Conservation (phyloP, 2,797 vertebrate genomes). For the Mus minutoides region DNA sequence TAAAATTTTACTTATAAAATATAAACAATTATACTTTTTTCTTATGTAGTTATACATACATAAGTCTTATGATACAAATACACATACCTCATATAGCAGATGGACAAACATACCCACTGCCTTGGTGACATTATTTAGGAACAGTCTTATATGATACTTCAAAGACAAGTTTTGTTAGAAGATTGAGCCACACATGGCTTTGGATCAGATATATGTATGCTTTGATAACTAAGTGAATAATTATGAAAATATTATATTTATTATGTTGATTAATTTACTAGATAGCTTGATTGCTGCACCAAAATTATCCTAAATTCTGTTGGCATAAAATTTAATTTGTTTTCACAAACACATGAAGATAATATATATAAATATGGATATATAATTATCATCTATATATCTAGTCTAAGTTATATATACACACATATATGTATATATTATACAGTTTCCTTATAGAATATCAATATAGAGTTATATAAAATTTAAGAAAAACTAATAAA, state of each 20-base stretch:
- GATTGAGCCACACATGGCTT: not conserved
- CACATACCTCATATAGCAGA: not conserved
- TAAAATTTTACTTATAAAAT: not conserved
- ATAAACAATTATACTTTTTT: not conserved
- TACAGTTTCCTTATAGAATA: not conserved
- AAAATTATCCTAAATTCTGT: not conserved
- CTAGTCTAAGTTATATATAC: not conserved
- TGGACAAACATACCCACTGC: not conserved
- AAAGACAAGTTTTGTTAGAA: not conserved
- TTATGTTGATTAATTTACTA: not conserved
- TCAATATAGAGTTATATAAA: not conserved
- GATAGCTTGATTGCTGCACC: not conserved
- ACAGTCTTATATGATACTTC: not conserved
- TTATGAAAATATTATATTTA: constrained; percentile 4
- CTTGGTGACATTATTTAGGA: not conserved
- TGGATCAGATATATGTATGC: not conserved
- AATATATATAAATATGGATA: not conserved
- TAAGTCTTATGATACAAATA: not conserved
- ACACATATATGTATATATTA: not conserved
- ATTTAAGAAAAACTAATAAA: not conserved
- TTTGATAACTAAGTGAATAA: not conserved
- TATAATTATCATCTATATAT: not conserved
- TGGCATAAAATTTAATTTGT: not conserved
- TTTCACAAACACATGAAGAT: not conserved
- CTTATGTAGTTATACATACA: not conserved